phyloP scores from a whole-genome alignment of 2,888 invertebrate genomes.

The Chouioia cunea region DNA sequence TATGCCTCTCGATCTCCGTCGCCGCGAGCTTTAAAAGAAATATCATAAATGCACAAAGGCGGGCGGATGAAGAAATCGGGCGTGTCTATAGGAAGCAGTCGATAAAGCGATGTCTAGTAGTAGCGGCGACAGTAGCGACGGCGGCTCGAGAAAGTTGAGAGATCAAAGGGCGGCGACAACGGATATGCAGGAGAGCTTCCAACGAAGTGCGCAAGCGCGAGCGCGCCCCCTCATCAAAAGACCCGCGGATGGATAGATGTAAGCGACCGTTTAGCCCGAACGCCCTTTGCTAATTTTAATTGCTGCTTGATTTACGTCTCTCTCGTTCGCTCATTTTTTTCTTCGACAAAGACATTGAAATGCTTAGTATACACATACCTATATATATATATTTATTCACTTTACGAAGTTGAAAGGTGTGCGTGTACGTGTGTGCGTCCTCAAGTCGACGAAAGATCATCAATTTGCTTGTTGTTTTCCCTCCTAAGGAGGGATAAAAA shows the following conservation, averaged over 20 bases:
- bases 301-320: constrained; percentile 62
- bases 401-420: too few relatives aligned
- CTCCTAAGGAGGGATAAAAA: too few relatives aligned
- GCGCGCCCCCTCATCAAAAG: constrained; percentile 65
- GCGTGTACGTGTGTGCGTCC: too few relatives aligned
- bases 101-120: constrained; percentile 19
- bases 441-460: too few relatives aligned
- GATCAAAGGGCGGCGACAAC: constrained; percentile 67
- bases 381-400: too few relatives aligned
- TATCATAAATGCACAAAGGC: not conserved
- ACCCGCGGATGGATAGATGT: constrained; percentile 65
- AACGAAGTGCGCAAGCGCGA: constrained; percentile 43
- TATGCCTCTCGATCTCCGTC: too few relatives aligned
- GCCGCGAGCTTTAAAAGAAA: too few relatives aligned
- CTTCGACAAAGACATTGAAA: too few relatives aligned
- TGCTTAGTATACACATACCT: too few relatives aligned
- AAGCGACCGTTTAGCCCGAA: constrained; percentile 67
- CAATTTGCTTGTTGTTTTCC: too few relatives aligned
- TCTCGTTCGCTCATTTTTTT: not conserved
- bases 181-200: constrained; percentile 62
- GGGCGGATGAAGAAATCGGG: constrained; percentile 40
- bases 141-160: constrained; percentile 45
- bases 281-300: constrained; percentile 67
- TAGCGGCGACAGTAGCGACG: constrained; percentile 8
- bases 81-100: constrained; percentile 36